These are phyloP conservation scores for Anolis sagrei DNA, from an alignment of 2,113 vertebrate genomes.

Conservation along the genomic window DNA sequence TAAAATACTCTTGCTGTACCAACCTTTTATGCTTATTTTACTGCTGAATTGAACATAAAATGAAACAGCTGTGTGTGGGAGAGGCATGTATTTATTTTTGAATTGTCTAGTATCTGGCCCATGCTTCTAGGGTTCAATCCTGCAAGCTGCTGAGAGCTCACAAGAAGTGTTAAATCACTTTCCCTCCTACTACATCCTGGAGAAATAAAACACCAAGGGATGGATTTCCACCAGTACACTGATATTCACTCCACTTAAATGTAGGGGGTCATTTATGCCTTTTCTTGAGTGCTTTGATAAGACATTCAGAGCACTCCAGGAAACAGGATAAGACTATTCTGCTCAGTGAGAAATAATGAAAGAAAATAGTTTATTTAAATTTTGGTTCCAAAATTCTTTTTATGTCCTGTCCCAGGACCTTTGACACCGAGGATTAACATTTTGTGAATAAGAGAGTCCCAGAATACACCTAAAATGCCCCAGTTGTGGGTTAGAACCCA, in stretches of 20 bases:
- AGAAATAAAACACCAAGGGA: slow-evolving; percentile 42
- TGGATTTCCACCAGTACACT: neutral
- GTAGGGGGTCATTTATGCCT: neutral
- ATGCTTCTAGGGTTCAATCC: slow-evolving; percentile 66
- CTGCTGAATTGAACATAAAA: slow-evolving; percentile 61
- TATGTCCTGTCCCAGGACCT: neutral
- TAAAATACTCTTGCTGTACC: slow-evolving; percentile 67
- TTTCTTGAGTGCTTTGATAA: neutral
- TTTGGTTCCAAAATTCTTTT: neutral
- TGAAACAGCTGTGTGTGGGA: slow-evolving; percentile 74
- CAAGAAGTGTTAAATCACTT: slow-evolving; percentile 55
- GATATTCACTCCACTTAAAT: slow-evolving; percentile 1
- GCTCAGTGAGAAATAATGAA: neutral
- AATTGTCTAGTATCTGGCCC: slow-evolving; percentile 60
- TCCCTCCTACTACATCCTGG: slow-evolving; percentile 63
- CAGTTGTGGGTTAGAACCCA: neutral
- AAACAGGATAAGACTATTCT: neutral
- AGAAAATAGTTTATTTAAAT: neutral
- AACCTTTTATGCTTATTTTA: slow-evolving; percentile 60
- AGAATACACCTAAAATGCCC: neutral
- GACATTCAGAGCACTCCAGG: neutral
- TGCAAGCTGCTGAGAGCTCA: slow-evolving; percentile 56
- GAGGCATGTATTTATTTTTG: slow-evolving; percentile 70
- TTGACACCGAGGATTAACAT: neutral
- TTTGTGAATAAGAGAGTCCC: neutral